Conservation (phyloP, 2,113 vertebrate genomes). For the Microcebus murinus region DNA sequence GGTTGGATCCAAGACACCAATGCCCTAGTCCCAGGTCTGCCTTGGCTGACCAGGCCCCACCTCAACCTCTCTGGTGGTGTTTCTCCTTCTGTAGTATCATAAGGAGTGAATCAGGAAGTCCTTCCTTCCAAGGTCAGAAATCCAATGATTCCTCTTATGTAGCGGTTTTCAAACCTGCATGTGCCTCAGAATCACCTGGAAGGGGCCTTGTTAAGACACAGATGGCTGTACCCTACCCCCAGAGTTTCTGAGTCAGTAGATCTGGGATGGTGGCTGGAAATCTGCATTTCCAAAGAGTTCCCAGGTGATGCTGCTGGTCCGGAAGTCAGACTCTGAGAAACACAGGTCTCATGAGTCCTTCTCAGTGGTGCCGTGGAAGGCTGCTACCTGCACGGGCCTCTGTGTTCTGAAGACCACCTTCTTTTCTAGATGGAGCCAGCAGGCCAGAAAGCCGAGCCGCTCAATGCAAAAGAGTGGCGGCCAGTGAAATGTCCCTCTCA, state of each 20-base stretch:
- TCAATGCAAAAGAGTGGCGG: neutral
- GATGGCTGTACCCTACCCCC: neutral
- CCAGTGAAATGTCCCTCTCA: slow-evolving; percentile 80
- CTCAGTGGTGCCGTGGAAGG: neutral
- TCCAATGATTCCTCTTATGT: neutral
- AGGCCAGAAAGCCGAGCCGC: slow-evolving; percentile 77
- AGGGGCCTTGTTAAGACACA: neutral
- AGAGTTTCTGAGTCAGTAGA: neutral
- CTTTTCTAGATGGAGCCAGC: slow-evolving; percentile 82
- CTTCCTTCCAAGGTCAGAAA: neutral
- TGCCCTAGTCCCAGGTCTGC: neutral
- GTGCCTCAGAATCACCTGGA: fast-evolving
- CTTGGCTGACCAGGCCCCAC: neutral
- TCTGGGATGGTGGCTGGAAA: neutral
- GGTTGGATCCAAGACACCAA: neutral
- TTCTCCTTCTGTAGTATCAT: neutral
- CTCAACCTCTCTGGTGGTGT: neutral
- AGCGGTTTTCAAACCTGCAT: fast-evolving
- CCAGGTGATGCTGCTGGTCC: neutral
- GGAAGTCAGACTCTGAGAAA: neutral
- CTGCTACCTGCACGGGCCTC: neutral
- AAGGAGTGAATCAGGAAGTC: neutral
- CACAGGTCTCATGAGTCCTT: fast-evolving
- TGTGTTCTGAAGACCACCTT: neutral
- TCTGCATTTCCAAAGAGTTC: neutral